Evolutionary conservation across 1,140 invertebrate genomes (phyloP).

Genomic region (Sesamia nonagrioides): DNA sequence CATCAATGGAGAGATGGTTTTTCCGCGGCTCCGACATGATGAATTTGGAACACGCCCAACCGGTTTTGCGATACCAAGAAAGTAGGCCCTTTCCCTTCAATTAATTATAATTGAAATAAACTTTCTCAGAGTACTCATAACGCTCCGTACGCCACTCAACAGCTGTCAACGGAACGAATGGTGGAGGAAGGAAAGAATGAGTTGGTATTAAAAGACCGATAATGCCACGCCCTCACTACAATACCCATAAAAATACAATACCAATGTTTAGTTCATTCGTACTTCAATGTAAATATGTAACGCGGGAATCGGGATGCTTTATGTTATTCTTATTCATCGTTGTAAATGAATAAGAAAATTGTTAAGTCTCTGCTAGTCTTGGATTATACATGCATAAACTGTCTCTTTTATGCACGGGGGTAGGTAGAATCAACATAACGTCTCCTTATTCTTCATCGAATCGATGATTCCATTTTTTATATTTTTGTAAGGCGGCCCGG

Average conservation of each 20-base stretch:
- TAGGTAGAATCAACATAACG: too few species aligned
- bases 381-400: too few species aligned
- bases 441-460: too few species aligned
- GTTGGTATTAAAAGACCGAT: background rate
- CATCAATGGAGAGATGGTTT: constrained; percentile 82
- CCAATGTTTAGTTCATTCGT: background rate
- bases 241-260: too few species aligned
- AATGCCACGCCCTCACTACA: constrained; percentile 6
- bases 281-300: too few species aligned
- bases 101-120: constrained; percentile 58
- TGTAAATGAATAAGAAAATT: too few species aligned
- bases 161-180: constrained; percentile 57
- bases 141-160: constrained; percentile 37
- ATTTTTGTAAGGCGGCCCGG: too few species aligned
- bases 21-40: constrained; percentile 84
- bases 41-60: constrained; percentile 62
- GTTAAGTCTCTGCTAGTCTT: too few species aligned
- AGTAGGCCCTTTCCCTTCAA: constrained; percentile 61
- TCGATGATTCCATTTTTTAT: too few species aligned
- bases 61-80: constrained; percentile 59
- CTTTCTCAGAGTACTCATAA: constrained; percentile 36
- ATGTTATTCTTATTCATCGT: too few species aligned
- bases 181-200: constrained; percentile 48
- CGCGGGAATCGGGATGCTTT: too few species aligned
- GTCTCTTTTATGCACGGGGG: too few species aligned